Conservation (phyloP, 2,113 vertebrate genomes). For the Lates calcarifer region DNA sequence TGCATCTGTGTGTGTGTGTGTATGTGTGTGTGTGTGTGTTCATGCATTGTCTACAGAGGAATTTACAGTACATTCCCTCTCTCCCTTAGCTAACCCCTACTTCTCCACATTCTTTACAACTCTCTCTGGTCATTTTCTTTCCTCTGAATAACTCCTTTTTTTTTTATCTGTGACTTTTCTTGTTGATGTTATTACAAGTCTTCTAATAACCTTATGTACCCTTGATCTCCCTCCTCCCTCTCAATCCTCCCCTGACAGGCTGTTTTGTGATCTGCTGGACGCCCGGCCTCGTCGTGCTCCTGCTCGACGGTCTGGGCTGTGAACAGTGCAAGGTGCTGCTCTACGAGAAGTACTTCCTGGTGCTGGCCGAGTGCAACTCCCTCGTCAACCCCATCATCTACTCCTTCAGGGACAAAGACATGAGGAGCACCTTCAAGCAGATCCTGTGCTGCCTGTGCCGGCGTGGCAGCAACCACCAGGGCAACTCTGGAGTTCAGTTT, state of each 20-base stretch:
- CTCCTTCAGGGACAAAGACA: slow-evolving; percentile 84
- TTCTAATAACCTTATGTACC: slow-evolving; percentile 5
- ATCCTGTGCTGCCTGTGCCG: slow-evolving; percentile 76
- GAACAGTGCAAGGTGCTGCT: slow-evolving; percentile 44
- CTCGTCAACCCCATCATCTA: slow-evolving; percentile 86
- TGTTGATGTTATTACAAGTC: slow-evolving; percentile 5
- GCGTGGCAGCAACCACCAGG: rapidly evolving
- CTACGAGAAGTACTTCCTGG: slow-evolving; percentile 84
- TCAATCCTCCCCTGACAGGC: slow-evolving; percentile 56
- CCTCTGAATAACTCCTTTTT: not conserved
- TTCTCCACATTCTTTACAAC: slow-evolving; percentile 47
- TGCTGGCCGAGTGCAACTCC: slow-evolving; percentile 86
- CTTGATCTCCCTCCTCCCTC: not conserved
- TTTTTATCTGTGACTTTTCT: not conserved
- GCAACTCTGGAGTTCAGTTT: slow-evolving; percentile 68
- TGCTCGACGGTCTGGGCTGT: slow-evolving; percentile 83
- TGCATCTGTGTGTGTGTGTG: slow-evolving; percentile 80
- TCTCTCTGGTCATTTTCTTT: slow-evolving; percentile 23
- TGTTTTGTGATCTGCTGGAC: slow-evolving; percentile 91
- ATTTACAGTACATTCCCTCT: slow-evolving; percentile 55
- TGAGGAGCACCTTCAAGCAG: slow-evolving; percentile 81
- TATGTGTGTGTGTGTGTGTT: slow-evolving; percentile 56
- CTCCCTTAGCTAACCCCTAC: slow-evolving; percentile 8
- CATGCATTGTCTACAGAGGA: slow-evolving; percentile 33
- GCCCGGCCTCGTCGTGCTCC: slow-evolving; percentile 89